Evolutionary conservation across 1,140 invertebrate genomes (phyloP).

Genomic region (Brachionus manjavacas): DNA sequence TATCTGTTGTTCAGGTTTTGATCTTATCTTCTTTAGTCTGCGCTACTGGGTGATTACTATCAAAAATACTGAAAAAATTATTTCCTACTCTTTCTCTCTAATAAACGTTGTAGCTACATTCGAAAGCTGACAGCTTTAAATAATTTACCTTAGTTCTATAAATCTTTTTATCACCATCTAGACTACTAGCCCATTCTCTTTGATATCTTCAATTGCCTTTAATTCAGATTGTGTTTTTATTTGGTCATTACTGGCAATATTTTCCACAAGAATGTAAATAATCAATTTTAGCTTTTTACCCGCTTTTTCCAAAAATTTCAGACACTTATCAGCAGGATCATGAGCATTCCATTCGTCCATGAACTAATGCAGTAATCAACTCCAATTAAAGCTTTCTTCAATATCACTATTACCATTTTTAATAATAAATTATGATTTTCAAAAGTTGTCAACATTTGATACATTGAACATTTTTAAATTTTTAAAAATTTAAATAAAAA

Average conservation of each 20-base stretch:
- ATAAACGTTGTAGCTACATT: no score
- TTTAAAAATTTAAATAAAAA: no score
- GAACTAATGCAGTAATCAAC: not conserved
- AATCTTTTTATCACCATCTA: not conserved
- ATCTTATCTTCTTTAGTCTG: no score
- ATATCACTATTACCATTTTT: not conserved
- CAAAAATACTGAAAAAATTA: no score
- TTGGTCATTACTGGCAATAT: not conserved
- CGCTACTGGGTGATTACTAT: no score
- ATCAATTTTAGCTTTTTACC: not conserved
- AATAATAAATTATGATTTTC: no score
- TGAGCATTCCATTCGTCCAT: not conserved
- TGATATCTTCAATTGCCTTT: not conserved
- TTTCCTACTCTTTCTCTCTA: no score
- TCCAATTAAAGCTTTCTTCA: not conserved
- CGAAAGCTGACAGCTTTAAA: no score
- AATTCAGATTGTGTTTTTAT: not conserved
- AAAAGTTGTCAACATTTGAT: no score
- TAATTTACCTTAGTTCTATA: not conserved
- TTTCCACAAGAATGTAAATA: not conserved
- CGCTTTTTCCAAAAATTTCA: not conserved
- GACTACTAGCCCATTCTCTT: not conserved
- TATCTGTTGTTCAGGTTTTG: no score
- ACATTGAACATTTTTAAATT: no score
- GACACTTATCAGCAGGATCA: not conserved